These are phyloP conservation scores for Stramonita haemastoma DNA, from an alignment of 2,888 invertebrate genomes.

Conservation along the genomic window DNA sequence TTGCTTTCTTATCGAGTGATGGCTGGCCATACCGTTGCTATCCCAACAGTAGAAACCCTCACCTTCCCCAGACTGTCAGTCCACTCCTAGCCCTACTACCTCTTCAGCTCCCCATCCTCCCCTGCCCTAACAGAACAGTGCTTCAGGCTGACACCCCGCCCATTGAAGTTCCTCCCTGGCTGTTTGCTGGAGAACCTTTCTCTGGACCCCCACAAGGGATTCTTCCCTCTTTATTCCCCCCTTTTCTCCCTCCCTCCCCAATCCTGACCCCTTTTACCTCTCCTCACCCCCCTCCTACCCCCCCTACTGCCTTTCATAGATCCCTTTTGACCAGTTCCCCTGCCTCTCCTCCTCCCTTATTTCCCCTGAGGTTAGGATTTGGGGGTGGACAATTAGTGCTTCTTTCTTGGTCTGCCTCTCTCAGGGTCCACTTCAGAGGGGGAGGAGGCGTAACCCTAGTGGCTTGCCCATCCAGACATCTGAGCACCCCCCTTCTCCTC, in stretches of 20 bases:
- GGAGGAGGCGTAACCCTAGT: background rate
- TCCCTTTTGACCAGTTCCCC: background rate
- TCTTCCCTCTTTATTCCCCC: background rate
- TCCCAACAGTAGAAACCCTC: background rate
- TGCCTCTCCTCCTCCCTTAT: background rate
- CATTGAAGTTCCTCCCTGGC: background rate
- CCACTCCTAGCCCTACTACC: background rate
- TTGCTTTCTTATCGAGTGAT: background rate
- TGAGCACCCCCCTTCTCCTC: background rate
- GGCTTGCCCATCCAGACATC: background rate
- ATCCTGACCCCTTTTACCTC: background rate
- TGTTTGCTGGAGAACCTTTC: slow-evolving; percentile 20
- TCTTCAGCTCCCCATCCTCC: background rate
- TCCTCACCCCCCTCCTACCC: background rate
- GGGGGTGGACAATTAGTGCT: background rate
- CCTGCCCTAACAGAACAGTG: background rate
- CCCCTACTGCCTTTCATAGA: background rate
- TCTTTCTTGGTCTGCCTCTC: background rate
- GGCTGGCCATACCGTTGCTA: background rate
- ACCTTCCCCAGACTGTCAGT: background rate
- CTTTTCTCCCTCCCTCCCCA: background rate
- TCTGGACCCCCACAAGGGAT: background rate
- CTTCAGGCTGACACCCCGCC: background rate
- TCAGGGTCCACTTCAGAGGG: background rate
- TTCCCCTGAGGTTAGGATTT: background rate